Evolutionary conservation across 2,797 vertebrate genomes (phyloP), one percentile per base, ranked within the genome.

Genomic region (Ibycter americanus): DNA sequence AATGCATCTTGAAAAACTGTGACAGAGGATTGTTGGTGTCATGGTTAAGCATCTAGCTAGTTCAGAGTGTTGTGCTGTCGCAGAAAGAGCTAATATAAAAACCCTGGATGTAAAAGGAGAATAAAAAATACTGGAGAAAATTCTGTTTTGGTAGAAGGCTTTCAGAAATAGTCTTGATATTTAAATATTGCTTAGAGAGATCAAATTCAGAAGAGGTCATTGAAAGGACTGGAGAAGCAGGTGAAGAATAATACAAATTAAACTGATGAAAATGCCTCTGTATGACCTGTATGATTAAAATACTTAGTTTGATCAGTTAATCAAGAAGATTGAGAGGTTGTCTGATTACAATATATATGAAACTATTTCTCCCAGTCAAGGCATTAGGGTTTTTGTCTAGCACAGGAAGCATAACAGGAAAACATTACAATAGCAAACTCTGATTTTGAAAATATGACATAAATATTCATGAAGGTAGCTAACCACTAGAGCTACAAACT

Each of bases 231-330:
- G 38, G 46, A 76, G 58, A 44, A 88, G 58, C 81, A 93, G 82
- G n/a, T 47, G 81, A 94, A 90, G 46, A 93, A 89, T 58, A 89
- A 86, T 62, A 87, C 46, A 90, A 86, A 90, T 89, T 70, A 84
- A 90, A 87, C 20, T 38, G 65, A 93, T 76, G 58, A 90, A 94
- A 90, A 90, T 66, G 81, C 27, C 23, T 78, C 76, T 42, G 8
- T 62, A 54, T 72, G 77, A 93, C 80, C 34, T 42, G 6, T 40
- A 36, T 65, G 65, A 96, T 89, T 88, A 91, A 83, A 89, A 82
- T 32, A n/a, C 27, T 92, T 89, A 6, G 5, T 87, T 66, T 76
- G 77, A 90, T 90, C 90, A 82, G 66, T 82, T 89, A 95, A 90
- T 90, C 70, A 93, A 84, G 88, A 86, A 78, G 73, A 95, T 11